Evolutionary conservation across 2,113 vertebrate genomes (phyloP), one percentile per base, ranked within the genome.

Genomic region (Benitochromis conjunctus): DNA sequence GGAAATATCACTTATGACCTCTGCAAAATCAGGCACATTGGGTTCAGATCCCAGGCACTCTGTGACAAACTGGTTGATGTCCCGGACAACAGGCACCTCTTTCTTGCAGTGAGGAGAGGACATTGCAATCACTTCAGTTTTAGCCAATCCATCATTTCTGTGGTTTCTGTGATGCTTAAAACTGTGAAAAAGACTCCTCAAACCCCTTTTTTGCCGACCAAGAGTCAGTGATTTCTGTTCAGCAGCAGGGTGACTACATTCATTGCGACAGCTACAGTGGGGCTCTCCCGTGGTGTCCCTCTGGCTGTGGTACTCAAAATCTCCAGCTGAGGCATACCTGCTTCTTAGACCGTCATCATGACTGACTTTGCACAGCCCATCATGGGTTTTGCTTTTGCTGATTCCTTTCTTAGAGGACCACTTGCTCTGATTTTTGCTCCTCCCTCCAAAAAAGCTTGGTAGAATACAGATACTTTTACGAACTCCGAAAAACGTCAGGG

Each of bases 171-270:
- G 97, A 62, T 97, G 96, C 48, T 97, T 97, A 79, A 99, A 98
- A 95, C 98, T 99, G 91, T 95, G 97, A 57, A 99, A 98, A 76
- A 99, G 96, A 16, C 98, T 96, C 80, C 96, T 97, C n/a, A 99
- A 92, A n/a, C 98, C 97, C 88, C 96, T 97, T 80, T 96, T 98
- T 79, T 97, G 96, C 16, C 97, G 96, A 2, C 96, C 92, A 3
- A 96, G 94, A 54, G 96, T 96, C 71, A 95, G 86, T 1, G 96
- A 91, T 86, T 98, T 99, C 55, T 95, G 97, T n/a, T 97, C 97
- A n/a, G 90, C 92, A 64, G 92, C 46, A 80, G 86, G 5, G 89
- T 94, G 66, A 95, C 91, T 4, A 94, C 84, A 7, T 95, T 56
- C 87, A 12, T 57, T 97, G 95, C 80, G 80, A 82, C 86, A 89